These are phyloP conservation scores for Galaxias olidus DNA, from an alignment of 2,797 vertebrate species.

Conservation along the genomic window DNA sequence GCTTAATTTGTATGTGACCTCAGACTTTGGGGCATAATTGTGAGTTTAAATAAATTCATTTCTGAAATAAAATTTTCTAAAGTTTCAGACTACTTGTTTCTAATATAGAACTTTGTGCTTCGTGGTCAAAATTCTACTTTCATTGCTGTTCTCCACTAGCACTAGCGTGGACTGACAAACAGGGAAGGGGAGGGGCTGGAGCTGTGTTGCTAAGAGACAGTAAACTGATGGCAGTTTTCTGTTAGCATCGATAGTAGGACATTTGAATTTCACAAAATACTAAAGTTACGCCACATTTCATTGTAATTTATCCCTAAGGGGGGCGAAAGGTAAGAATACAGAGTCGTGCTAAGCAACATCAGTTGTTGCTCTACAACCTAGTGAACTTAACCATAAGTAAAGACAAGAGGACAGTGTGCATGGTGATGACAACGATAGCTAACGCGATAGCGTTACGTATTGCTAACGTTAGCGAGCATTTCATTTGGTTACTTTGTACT, in stretches of 20 bases:
- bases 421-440: no score
- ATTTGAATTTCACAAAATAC: neutral
- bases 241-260: neutral
- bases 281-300: neutral
- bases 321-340: neutral
- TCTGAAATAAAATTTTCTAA: constrained; percentile 56
- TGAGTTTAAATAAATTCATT: constrained; percentile 66
- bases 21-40: constrained; percentile 39
- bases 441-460: no score
- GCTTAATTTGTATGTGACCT: constrained; percentile 58
- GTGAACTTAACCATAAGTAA: neutral
- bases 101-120: no score
- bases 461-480: no score
- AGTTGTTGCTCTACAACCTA: neutral
- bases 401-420: no score
- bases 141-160: no score
- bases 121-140: no score
- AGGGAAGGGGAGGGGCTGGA: constrained; percentile 1
- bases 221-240: constrained; percentile 32
- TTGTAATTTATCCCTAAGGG: neutral
- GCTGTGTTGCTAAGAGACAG: constrained; percentile 50
- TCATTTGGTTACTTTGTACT: no score
- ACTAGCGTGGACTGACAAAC: neutral
- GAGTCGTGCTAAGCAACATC: neutral
- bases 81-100: neutral